Evolutionary conservation across 1,140 invertebrate species (phyloP).

Genomic region (Drosophila biarmipes): DNA sequence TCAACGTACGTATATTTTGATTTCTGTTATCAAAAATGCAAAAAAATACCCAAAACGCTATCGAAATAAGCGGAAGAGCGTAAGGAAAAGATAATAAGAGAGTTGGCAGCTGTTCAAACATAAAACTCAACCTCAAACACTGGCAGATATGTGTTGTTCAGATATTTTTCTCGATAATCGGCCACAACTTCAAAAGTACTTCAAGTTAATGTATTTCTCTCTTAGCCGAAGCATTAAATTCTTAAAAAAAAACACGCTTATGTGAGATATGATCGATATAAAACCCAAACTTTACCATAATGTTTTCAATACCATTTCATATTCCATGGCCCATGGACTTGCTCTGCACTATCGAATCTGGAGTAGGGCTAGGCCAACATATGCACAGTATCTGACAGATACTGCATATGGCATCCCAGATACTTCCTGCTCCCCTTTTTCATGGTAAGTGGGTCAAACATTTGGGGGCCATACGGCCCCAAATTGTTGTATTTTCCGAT

Average conservation of each 20-base stretch:
- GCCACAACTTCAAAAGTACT: neutral
- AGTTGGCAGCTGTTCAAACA: conserved; percentile 37
- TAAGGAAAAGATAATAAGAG: neutral
- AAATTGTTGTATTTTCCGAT: conserved; percentile 3
- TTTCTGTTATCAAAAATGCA: conserved; percentile 7
- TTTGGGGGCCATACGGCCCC: conserved; percentile 26
- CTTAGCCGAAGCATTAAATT: no score
- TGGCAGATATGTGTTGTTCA: neutral
- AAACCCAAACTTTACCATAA: no score
- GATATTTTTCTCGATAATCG: conserved; percentile 7
- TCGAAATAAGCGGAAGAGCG: neutral
- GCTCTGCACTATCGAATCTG: neutral
- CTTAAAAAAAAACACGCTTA: no score
- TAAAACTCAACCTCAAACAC: conserved; percentile 5
- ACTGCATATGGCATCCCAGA: conserved; percentile 1
- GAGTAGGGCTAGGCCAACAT: conserved; percentile 6
- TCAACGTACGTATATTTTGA: neutral
- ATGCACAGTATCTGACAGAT: neutral
- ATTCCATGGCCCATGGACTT: neutral
- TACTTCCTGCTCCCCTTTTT: neutral
- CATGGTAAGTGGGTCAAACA: conserved; percentile 36
- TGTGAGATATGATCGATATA: neutral
- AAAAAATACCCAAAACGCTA: conserved; percentile 4
- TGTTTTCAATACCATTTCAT: no score
- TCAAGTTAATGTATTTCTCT: neutral